Percentiles rank a stretch among this genome's conserved stretches.
These are phyloP conservation scores for Apomyelois bistriatella DNA, from an alignment of 2,888 invertebrate genomes.

Conservation along the genomic window DNA sequence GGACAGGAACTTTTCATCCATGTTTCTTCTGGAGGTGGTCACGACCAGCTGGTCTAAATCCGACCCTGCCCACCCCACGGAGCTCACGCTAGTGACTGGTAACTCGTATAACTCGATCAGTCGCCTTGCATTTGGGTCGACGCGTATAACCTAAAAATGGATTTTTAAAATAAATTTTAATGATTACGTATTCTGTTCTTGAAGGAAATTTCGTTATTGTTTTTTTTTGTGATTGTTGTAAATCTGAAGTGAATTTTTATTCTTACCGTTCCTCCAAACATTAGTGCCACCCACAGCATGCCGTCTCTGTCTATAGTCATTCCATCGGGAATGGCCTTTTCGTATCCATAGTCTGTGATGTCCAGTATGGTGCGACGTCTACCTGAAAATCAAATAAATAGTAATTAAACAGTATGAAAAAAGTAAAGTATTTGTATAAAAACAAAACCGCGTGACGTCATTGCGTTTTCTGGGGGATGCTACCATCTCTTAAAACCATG, in stretches of 20 bases:
- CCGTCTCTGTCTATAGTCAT: constrained; percentile 86
- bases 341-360: constrained; percentile 46
- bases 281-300: constrained; percentile 85
- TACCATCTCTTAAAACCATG: no score
- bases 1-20: constrained; percentile 14
- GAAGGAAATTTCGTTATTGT: no score
- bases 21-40: constrained; percentile 66
- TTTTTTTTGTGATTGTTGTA: no score
- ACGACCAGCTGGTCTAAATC: constrained; percentile 78
- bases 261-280: constrained; percentile 74
- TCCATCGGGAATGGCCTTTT: constrained; percentile 74
- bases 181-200: no score
- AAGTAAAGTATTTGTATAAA: no score
- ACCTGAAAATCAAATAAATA: constrained; percentile 2
- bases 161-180: no score
- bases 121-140: constrained; percentile 56
- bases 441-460: no score
- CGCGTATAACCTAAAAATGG: constrained; percentile 60
- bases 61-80: constrained; percentile 81
- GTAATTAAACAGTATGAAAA: no score
- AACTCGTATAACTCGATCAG: constrained; percentile 65
- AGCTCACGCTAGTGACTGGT: constrained; percentile 76
- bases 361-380: constrained; percentile 62
- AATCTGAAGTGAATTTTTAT: no score
- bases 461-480: no score